Evolutionary conservation across 2,797 vertebrate species (phyloP).

Genomic region (Acomys russatus): DNA sequence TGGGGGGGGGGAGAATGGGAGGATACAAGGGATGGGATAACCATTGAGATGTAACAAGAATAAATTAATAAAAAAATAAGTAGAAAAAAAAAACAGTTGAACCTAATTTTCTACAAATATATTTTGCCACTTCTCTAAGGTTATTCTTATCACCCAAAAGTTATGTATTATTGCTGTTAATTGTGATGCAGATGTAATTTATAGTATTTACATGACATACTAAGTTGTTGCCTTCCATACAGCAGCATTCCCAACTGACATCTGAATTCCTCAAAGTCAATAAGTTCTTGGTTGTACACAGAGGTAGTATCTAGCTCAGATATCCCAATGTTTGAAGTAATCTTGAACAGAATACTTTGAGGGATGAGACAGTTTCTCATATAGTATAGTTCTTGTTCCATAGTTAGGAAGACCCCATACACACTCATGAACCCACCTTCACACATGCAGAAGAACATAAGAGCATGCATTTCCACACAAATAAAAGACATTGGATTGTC

Average conservation of each 20-base stretch:
- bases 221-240: background rate
- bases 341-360: conserved; percentile 1
- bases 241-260: background rate
- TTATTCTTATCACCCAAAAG: background rate
- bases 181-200: background rate
- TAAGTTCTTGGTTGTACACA: background rate
- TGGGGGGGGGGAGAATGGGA: too few species aligned
- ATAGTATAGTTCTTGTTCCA: background rate
- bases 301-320: background rate
- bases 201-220: background rate
- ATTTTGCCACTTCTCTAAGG: background rate
- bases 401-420: background rate
- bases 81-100: too few species aligned
- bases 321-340: background rate
- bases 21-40: too few species aligned
- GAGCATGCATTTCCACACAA: background rate
- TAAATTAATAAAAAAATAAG: too few species aligned
- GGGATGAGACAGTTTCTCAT: background rate
- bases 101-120: background rate
- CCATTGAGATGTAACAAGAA: too few species aligned
- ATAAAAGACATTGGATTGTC: background rate
- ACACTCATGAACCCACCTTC: background rate
- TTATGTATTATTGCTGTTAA: background rate
- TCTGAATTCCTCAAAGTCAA: background rate
- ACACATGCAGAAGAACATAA: background rate